These are phyloP conservation scores for Thalassaphorura encarpata DNA, from an alignment of 1,140 invertebrate genomes.

Conservation along the genomic window DNA sequence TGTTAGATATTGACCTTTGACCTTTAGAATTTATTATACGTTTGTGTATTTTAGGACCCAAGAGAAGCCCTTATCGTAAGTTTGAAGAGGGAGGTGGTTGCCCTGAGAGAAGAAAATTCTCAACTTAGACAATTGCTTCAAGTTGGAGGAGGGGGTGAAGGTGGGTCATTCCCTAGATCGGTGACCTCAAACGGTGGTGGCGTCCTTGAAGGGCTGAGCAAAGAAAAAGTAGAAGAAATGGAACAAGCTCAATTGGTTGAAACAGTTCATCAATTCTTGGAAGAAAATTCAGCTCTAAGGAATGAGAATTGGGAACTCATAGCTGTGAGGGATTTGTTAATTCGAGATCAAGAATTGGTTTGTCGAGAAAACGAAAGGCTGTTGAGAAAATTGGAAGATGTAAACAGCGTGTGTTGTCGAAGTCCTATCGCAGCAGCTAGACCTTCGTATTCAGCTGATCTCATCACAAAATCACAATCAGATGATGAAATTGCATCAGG, in stretches of 20 bases:
- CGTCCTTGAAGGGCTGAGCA: constrained; percentile 41
- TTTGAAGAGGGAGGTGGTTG: constrained; percentile 75
- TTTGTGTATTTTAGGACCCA: constrained; percentile 59
- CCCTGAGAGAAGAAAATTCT: constrained; percentile 83
- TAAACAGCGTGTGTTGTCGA: constrained; percentile 66
- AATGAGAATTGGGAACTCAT: constrained; percentile 80
- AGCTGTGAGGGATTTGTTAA: constrained; percentile 60
- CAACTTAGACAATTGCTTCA: constrained; percentile 63
- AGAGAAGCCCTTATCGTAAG: constrained; percentile 81
- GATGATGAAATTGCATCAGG: constrained; percentile 33
- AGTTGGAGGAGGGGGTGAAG: constrained; percentile 36
- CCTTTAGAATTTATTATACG: not conserved
- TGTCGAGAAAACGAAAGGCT: constrained; percentile 82
- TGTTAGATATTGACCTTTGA: not conserved
- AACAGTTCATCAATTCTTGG: constrained; percentile 61
- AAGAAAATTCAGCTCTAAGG: constrained; percentile 75
- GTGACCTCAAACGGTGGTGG: constrained; percentile 37
- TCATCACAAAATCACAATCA: constrained; percentile 39
- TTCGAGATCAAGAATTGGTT: constrained; percentile 78
- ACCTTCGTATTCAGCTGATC: constrained; percentile 55
- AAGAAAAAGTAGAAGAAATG: constrained; percentile 59
- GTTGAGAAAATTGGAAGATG: constrained; percentile 73
- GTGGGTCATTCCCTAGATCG: constrained; percentile 32
- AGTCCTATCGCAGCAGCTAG: constrained; percentile 65
- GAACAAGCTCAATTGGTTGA: constrained; percentile 58